Base-by-base conservation (phyloP, 2,888 invertebrate genomes). In the Volucella zonaria region DNA sequence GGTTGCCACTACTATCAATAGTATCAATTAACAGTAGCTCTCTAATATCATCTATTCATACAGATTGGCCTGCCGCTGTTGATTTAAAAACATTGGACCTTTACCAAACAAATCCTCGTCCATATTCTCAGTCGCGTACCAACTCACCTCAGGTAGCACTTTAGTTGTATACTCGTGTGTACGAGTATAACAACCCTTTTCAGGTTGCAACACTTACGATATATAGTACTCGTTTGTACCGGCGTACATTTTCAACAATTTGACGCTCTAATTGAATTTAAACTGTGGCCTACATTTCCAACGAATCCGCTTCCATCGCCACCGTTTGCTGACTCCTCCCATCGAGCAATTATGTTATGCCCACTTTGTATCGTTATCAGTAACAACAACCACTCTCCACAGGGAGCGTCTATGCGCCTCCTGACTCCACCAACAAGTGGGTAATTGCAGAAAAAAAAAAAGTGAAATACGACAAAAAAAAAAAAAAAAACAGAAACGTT, bases 291-390 rank as follows among this genome's bases (percentile, higher is more conserved):
- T 66, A 79, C 38, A 66, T 79, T 77, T 31, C 45, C 66, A 52
- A 64, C 78, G 78, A 79, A 73, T 79, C 52, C 58, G 52, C 58
- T 61, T 59, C 78, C 64, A 64, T 38, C 76, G 54, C n/a, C 45
- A 62, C 54, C 61, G 68, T 77, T 43, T 4, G 49, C 51, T 59
- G 66, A 66, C 80, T 80, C 80, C 80, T 74, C 80, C 80, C 74
- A 80, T 62, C 56, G 8, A 43, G n/a, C 74, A 74, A 62, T 80
- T 68, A 80, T 62, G 80, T 61, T 80, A 8, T 67, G 68, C 74
- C 80, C 80, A 80, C 67, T 80, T 77, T 62, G 14, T 45, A 59
- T 47, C 49, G 23, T 62, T 70, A 70, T 70, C 77, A 62, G 2
- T 18, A 31, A 8, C 62, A 51, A n/a, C n/a, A 51, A 66, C n/a